Conservation (phyloP, 2,797 vertebrate genomes). For the Cossypha polioptera region DNA sequence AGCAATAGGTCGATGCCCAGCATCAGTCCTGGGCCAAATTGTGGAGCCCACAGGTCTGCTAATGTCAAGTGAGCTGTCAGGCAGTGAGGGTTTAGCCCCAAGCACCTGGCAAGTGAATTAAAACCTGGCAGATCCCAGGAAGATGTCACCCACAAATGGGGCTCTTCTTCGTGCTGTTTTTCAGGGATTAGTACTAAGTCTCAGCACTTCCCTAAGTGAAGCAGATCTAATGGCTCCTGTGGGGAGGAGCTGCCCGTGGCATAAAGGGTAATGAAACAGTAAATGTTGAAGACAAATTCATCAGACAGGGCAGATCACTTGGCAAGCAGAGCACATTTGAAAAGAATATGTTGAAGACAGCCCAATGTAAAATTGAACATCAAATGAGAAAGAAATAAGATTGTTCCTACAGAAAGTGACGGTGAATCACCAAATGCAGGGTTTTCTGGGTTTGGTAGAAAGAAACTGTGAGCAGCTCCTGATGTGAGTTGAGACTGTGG, state of each 20-base stretch:
- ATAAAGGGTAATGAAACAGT: not conserved
- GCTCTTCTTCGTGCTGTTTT: not conserved
- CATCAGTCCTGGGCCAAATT: not conserved
- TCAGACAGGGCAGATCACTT: conserved; percentile 10
- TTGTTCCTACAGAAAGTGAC: not conserved
- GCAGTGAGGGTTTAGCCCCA: not conserved
- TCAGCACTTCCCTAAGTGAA: not conserved
- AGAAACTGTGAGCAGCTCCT: not conserved
- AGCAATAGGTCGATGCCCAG: rapidly evolving
- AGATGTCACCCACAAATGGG: not conserved
- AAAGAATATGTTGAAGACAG: not conserved
- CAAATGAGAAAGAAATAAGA: not conserved
- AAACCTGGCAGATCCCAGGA: not conserved
- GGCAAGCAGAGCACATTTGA: not conserved
- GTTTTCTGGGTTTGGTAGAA: not conserved
- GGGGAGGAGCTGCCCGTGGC: not conserved
- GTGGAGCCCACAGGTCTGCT: not conserved
- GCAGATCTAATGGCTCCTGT: not conserved
- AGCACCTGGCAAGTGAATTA: not conserved
- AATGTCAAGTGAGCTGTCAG: not conserved
- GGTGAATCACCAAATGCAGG: not conserved
- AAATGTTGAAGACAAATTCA: conserved; percentile 30
- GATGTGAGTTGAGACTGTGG: not conserved
- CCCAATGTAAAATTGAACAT: not conserved
- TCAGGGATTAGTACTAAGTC: not conserved